A percentile compares a stretch with the other conserved stretches of the same genome.
These are phyloP conservation scores for Chrysolina oricalcia DNA, from an alignment of 2,888 invertebrate genomes.

Conservation along the genomic window DNA sequence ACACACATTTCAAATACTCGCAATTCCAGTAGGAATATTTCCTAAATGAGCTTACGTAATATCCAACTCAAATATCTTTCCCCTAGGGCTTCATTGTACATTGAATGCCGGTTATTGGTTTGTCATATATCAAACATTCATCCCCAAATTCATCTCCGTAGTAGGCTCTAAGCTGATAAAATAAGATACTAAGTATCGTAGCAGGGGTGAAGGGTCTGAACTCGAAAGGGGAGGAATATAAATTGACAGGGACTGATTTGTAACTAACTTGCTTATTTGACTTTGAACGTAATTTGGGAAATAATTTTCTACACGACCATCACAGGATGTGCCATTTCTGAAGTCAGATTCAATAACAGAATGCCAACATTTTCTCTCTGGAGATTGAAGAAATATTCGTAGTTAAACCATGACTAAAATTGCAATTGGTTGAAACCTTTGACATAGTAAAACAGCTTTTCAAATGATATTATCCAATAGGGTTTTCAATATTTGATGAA, in stretches of 20 bases:
- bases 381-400: no score
- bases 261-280: background rate
- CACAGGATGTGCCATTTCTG: no score
- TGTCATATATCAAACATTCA: constrained; percentile 43
- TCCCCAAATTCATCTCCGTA: constrained; percentile 40
- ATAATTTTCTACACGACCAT: no score
- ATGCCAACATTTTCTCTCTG: no score
- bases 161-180: constrained; percentile 30
- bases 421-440: no score
- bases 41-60: background rate
- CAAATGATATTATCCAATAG: no score
- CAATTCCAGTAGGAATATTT: background rate
- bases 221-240: background rate
- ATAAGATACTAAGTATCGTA: constrained; percentile 17
- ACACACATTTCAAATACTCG: no score
- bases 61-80: constrained; percentile 32
- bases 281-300: no score
- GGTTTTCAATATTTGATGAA: no score
- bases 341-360: no score
- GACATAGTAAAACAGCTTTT: no score
- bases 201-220: constrained; percentile 4
- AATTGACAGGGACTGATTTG: background rate
- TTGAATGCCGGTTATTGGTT: constrained; percentile 42
- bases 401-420: no score
- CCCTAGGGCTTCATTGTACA: constrained; percentile 38